phyloP scores from a whole-genome alignment of 2,888 invertebrate genomes.

The Hirudinaria manillensis region DNA sequence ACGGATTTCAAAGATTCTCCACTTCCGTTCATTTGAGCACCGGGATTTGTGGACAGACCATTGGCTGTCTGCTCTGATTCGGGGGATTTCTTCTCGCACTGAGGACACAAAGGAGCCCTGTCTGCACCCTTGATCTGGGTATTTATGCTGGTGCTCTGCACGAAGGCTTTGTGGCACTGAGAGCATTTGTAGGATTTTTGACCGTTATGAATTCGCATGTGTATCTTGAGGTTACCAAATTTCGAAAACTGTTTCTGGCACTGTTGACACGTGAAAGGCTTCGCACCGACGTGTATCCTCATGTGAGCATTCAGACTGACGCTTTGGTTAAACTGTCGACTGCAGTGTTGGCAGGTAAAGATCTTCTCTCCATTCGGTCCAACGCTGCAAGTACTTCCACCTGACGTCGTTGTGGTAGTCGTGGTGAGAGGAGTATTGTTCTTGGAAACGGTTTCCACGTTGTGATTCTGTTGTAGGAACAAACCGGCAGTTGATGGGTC shows the following conservation, averaged over 20 bases:
- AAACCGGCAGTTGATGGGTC: not conserved
- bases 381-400: slow-evolving; percentile 23
- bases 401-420: slow-evolving; percentile 18
- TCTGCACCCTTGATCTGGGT: not conserved
- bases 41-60: not conserved
- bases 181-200: slow-evolving; percentile 19
- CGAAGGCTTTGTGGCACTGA: not conserved
- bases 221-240: slow-evolving; percentile 28
- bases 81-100: not conserved
- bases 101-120: not conserved
- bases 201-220: slow-evolving; percentile 24
- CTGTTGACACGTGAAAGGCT: slow-evolving; percentile 26
- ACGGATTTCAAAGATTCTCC: not conserved
- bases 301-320: slow-evolving; percentile 25
- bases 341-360: slow-evolving; percentile 26
- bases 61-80: no score
- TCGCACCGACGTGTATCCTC: slow-evolving; percentile 24
- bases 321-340: slow-evolving; percentile 23
- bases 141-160: not conserved
- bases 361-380: slow-evolving; percentile 26
- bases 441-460: not conserved
- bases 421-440: not conserved
- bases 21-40: not conserved
- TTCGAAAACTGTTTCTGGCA: slow-evolving; percentile 27
- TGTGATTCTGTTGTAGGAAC: not conserved